phyloP scores from a whole-genome alignment of 2,113 vertebrate genomes.

The Callospermophilus lateralis region DNA sequence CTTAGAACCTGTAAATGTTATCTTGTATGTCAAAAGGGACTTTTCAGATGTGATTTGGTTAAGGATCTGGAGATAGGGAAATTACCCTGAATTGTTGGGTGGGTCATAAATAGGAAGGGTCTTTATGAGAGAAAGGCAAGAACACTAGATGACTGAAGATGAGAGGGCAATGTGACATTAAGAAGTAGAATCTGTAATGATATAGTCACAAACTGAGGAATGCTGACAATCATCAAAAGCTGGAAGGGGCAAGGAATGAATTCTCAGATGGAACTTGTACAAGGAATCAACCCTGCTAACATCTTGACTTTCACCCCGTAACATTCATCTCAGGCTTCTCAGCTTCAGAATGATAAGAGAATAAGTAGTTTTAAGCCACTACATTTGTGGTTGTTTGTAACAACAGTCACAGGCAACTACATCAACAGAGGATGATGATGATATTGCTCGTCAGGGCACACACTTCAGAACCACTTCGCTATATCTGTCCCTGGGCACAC shows the following conservation, averaged over 20 bases:
- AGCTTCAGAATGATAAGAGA: neutral
- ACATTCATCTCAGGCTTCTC: neutral
- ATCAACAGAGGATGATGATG: neutral
- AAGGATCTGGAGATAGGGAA: neutral
- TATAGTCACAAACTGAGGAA: neutral
- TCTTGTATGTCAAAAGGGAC: neutral
- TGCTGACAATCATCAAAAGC: neutral
- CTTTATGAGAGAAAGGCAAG: neutral
- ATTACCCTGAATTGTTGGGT: neutral
- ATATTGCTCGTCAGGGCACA: rapidly evolving
- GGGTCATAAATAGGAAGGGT: neutral
- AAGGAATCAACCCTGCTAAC: neutral
- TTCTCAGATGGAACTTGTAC: neutral
- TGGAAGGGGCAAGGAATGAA: neutral
- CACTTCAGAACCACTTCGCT: neutral
- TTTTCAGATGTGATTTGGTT: neutral
- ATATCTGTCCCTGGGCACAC: neutral
- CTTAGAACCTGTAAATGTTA: neutral
- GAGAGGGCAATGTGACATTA: neutral
- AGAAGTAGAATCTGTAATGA: neutral
- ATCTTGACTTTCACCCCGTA: neutral
- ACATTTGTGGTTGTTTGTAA: neutral
- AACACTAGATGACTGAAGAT: neutral
- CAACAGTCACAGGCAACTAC: neutral
- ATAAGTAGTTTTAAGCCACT: neutral